phyloP scores from a whole-genome alignment of 2,797 vertebrate species.

The Labroides dimidiatus region DNA sequence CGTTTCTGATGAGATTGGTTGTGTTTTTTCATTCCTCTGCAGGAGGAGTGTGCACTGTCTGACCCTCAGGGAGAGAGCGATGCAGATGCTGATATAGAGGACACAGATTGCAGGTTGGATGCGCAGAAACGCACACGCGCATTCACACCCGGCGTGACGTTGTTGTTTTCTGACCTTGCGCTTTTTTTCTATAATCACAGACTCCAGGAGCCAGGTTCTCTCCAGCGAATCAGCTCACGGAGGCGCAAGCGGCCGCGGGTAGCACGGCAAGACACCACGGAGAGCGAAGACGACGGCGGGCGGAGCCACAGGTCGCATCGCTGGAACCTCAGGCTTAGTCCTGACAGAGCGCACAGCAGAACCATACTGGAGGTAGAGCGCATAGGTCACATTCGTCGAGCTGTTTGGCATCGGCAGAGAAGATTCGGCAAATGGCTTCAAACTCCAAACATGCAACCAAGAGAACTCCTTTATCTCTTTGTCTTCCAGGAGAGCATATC shows the following conservation, averaged over 20 bases:
- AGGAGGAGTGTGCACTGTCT: constrained; percentile 84
- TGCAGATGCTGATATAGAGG: constrained; percentile 86
- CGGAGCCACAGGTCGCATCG: constrained; percentile 78
- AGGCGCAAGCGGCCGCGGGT: constrained; percentile 81
- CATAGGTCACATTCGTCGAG: not conserved
- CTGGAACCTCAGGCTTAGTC: constrained; percentile 85
- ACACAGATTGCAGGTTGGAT: constrained; percentile 83
- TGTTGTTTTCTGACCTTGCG: constrained; percentile 22
- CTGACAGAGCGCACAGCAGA: constrained; percentile 79
- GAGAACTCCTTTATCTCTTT: not conserved
- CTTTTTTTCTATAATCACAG: constrained; percentile 54
- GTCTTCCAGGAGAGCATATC: constrained; percentile 83
- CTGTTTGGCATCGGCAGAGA: no score
- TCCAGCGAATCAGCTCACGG: constrained; percentile 86
- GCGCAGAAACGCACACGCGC: not conserved
- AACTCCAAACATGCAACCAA: no score
- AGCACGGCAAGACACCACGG: constrained; percentile 85
- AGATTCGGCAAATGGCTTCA: no score
- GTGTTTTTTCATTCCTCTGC: constrained; percentile 7
- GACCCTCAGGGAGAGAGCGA: constrained; percentile 87
- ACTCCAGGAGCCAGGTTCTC: constrained; percentile 78
- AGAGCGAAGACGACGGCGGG: constrained; percentile 87
- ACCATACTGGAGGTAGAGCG: constrained; percentile 81
- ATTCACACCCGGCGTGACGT: not conserved
- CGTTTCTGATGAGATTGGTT: not conserved